phyloP scores from a whole-genome alignment of 1,140 invertebrate species.

The Philaenus spumarius region DNA sequence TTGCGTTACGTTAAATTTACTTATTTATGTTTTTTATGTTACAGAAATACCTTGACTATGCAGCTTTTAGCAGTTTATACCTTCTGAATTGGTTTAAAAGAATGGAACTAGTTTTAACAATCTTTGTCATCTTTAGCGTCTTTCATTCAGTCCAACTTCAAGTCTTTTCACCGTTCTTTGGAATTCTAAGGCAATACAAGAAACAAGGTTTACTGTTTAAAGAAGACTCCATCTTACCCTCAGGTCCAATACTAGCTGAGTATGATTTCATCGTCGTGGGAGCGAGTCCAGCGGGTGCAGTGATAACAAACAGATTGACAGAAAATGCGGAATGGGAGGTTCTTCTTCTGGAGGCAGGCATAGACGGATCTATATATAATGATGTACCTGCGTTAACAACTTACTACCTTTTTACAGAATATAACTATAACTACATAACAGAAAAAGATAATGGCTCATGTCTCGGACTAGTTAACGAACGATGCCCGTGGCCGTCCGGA shows the following conservation, averaged over 20 bases:
- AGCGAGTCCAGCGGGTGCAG: conserved; percentile 42
- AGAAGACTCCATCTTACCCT: conserved; percentile 22
- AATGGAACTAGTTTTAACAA: no score
- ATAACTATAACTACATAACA: conserved; percentile 65
- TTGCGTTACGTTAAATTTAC: no score
- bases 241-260: conserved; percentile 24
- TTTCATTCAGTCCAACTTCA: no score
- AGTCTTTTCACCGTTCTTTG: neutral
- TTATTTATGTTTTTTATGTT: no score
- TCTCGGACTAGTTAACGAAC: conserved; percentile 37
- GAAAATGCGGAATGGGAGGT: conserved; percentile 42
- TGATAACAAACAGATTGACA: conserved; percentile 47
- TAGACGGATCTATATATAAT: conserved; percentile 48
- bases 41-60: no score
- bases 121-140: no score
- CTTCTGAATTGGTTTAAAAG: no score
- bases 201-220: conserved; percentile 17
- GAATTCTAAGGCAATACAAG: conserved; percentile 1
- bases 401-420: conserved; percentile 46
- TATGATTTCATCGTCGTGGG: conserved; percentile 32
- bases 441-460: conserved; percentile 41
- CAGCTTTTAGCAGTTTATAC: no score
- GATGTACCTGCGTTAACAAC: conserved; percentile 19
- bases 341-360: conserved; percentile 53
- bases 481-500: conserved; percentile 51